Conservation (phyloP, 2,888 invertebrate species). For the Chloromyia formosa region DNA sequence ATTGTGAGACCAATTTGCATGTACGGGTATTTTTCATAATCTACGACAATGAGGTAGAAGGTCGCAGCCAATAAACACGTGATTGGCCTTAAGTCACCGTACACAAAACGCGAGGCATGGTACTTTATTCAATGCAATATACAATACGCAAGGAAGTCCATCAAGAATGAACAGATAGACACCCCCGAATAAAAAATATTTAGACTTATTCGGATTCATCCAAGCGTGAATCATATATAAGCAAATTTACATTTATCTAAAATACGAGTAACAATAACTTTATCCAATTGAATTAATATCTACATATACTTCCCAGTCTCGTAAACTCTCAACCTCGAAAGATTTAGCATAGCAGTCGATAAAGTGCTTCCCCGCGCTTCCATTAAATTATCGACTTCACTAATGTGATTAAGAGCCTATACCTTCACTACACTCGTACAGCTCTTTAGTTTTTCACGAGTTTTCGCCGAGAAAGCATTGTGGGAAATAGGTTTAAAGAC, state of each 20-base stretch:
- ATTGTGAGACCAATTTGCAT: background rate
- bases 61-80: slow-evolving; percentile 31
- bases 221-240: background rate
- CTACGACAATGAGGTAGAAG: background rate
- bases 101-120: background rate
- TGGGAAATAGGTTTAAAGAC: slow-evolving; percentile 29
- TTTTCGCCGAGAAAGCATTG: slow-evolving; percentile 59
- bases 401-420: slow-evolving; percentile 63
- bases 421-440: slow-evolving; percentile 51
- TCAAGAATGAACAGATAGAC: too few relatives aligned
- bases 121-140: too few relatives aligned
- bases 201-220: background rate
- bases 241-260: background rate
- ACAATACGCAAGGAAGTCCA: too few relatives aligned
- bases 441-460: slow-evolving; percentile 58
- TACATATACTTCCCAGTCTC: too few relatives aligned
- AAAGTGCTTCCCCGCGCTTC: background rate
- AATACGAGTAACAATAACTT: slow-evolving; percentile 25
- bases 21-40: background rate
- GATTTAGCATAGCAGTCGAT: too few relatives aligned
- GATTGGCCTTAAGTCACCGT: background rate
- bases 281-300: too few relatives aligned
- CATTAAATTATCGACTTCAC: slow-evolving; percentile 47
- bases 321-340: too few relatives aligned
- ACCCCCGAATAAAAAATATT: too few relatives aligned